Evolutionary conservation across 2,888 invertebrate species (phyloP), one percentile per base, ranked within the genome.

Genomic region (Notodonta ziczac): DNA sequence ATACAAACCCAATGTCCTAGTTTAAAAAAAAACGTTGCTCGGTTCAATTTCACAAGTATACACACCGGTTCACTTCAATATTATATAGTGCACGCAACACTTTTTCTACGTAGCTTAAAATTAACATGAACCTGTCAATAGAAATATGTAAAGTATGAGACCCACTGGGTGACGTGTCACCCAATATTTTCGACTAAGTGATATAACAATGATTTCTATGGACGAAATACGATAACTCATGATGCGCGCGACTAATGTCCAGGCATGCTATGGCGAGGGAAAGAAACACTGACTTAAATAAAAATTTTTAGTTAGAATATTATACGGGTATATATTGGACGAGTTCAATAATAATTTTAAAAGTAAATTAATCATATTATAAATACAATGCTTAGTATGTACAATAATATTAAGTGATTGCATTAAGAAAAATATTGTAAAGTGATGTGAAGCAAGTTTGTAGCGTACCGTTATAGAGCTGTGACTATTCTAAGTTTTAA

Each of bases 31-130:
- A 78, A 78, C 77, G 79, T 61, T 77, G 77, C 77, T 80, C 62
- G 61, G 77, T 84, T 82, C 75, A 72, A 81, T 73, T 80, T 79
- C 74, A 71, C 69, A 76, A 75, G 67, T 82, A 77, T 79, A 82
- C 85, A 77, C 86, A 86, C 82, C 68, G 77, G 73, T 79, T 77
- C 77, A 83, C 81, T 80, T 82, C 75, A 76, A 73, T 72, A 76
- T 84, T 81, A 80, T 80, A 68, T 84, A 83, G 75, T 84, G 86
- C 86, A 89, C 87, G 62, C 67, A 73, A 84, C 85, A 86, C 84
- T 76, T 86, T 82, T 85, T 82, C 78, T 82, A 84, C 63, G 78
- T 83, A 84, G 81, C 74, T 69, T 73, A 79, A 24, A 77, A 73
- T 65, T 69, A 65, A 73, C 62, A 67, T 70, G 59, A 69, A 56